phyloP scores from a whole-genome alignment of 2,113 vertebrate genomes.

The Tonatia bakeri region DNA sequence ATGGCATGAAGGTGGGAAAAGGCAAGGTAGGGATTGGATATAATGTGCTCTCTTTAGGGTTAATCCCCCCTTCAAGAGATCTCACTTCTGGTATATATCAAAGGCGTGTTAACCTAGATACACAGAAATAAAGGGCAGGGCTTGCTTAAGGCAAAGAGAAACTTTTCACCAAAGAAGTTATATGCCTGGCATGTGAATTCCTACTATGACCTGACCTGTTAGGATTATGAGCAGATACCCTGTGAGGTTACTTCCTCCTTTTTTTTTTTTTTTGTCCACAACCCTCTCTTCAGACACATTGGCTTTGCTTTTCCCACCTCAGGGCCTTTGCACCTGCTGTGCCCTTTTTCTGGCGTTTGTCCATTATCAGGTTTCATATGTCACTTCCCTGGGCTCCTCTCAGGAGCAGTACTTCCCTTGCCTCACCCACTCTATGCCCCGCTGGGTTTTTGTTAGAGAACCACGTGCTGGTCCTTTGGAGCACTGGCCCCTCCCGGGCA shows the following conservation, averaged over 20 bases:
- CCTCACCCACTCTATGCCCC: fast-evolving
- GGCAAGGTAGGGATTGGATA: neutral
- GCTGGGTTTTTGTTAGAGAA: neutral
- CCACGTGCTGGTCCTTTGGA: neutral
- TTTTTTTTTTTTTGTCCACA: neutral
- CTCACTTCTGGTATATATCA: neutral
- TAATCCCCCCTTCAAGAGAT: neutral
- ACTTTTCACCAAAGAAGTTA: neutral
- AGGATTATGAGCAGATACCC: neutral
- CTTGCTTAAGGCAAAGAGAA: neutral
- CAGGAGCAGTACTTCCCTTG: neutral
- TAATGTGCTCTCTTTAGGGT: neutral
- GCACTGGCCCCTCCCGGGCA: neutral
- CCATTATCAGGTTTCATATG: neutral
- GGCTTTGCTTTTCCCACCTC: neutral
- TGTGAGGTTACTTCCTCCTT: neutral
- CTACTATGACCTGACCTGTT: neutral
- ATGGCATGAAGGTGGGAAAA: neutral
- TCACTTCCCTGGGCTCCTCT: neutral
- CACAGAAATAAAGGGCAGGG: neutral
- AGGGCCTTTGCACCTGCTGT: neutral
- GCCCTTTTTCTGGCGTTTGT: neutral
- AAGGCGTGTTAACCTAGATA: too few relatives aligned
- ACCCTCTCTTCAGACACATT: neutral
- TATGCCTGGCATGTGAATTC: neutral